A percentile compares a stretch with the other conserved stretches of the same genome.
phyloP scores from a whole-genome alignment of 2,888 invertebrate genomes.

The Drosophila yooni region DNA sequence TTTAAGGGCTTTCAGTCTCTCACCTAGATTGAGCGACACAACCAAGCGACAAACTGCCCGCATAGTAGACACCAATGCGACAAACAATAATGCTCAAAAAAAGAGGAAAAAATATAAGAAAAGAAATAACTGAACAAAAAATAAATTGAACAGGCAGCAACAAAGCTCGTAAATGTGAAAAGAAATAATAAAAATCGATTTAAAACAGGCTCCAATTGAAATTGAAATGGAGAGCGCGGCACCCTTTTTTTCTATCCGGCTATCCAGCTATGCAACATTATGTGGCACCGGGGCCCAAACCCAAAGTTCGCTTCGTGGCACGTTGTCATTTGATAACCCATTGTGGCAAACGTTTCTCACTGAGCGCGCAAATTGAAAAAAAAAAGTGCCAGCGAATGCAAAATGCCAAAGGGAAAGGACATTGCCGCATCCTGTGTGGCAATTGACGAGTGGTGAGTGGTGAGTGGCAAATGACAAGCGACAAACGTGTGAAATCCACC shows the following conservation, averaged over 20 bases:
- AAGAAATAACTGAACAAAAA: slow-evolving; percentile 15
- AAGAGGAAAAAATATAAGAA: slow-evolving; percentile 7
- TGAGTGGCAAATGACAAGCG: slow-evolving; percentile 49
- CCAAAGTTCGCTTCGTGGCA: slow-evolving; percentile 61
- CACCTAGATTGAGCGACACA: slow-evolving; percentile 44
- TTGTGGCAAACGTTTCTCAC: slow-evolving; percentile 71
- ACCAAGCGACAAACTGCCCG: slow-evolving; percentile 51
- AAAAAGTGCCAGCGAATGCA: slow-evolving; percentile 56
- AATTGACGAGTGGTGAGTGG: slow-evolving; percentile 13
- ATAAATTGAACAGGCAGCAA: slow-evolving; percentile 23
- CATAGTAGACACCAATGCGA: slow-evolving; percentile 35
- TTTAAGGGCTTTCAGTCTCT: slow-evolving; percentile 35
- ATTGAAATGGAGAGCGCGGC: slow-evolving; percentile 70
- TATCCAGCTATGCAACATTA: slow-evolving; percentile 50
- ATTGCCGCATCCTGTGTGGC: slow-evolving; percentile 31
- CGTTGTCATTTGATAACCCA: slow-evolving; percentile 81
- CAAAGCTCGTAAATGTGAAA: slow-evolving; percentile 40
- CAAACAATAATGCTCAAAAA: slow-evolving; percentile 31
- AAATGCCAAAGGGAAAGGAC: slow-evolving; percentile 61
- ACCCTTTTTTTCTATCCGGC: slow-evolving; percentile 24
- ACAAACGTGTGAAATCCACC: slow-evolving; percentile 70
- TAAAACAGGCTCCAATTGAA: slow-evolving; percentile 78
- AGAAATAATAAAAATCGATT: slow-evolving; percentile 79
- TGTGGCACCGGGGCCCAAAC: slow-evolving; percentile 1
- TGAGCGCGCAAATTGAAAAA: slow-evolving; percentile 70